phyloP scores from a whole-genome alignment of 2,113 vertebrate species.

The human region DNA sequence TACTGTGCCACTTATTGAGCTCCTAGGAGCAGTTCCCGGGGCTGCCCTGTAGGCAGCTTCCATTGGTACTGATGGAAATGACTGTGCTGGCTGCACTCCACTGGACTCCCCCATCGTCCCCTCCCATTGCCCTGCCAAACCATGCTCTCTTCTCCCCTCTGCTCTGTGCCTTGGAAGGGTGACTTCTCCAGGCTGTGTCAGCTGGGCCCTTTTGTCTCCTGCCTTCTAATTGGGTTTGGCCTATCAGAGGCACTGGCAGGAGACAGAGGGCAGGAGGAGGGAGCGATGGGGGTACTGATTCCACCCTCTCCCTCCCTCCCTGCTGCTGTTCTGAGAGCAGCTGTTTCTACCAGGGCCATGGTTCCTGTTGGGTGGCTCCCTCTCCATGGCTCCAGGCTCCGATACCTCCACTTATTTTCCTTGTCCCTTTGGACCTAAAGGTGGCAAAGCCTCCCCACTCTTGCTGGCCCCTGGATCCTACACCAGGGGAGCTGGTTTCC shows the following conservation, averaged over 20 bases:
- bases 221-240: neutral
- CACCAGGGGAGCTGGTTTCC: neutral
- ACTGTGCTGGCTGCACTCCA: no score
- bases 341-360: fast-evolving
- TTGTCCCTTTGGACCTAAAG: neutral
- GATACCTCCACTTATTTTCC: fast-evolving
- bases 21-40: neutral
- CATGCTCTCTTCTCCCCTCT: neutral
- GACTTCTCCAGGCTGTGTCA: neutral
- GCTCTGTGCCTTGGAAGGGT: neutral
- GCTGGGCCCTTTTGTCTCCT: neutral
- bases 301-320: no score
- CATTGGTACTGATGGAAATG: neutral
- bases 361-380: neutral
- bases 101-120: neutral
- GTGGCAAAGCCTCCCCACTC: fast-evolving
- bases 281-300: fast-evolving
- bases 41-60: neutral
- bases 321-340: fast-evolving
- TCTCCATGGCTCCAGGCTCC: neutral
- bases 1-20: neutral
- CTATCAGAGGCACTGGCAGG: no score
- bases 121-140: fast-evolving
- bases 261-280: neutral
- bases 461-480: neutral